A percentile compares a stretch with the other conserved stretches of the same genome.
phyloP scores from a whole-genome alignment of 2,888 invertebrate genomes.

The Teleogryllus oceanicus region DNA sequence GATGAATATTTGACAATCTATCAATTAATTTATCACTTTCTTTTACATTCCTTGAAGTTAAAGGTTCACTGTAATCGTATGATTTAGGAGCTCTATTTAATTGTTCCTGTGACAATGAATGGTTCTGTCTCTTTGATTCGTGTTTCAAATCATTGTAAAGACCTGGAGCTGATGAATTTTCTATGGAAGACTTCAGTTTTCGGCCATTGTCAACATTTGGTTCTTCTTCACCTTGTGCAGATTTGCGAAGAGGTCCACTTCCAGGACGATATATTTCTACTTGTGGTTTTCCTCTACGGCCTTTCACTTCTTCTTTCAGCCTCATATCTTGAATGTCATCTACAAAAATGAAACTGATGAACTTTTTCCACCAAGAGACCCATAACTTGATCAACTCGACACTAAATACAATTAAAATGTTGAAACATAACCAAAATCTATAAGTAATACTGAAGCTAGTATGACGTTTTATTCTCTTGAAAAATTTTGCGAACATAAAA shows the following conservation, averaged over 20 bases:
- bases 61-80: conserved; percentile 25
- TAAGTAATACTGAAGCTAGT: not conserved
- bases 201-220: conserved; percentile 32
- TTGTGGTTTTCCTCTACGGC: conserved; percentile 63
- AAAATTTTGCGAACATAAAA: conserved; percentile 11
- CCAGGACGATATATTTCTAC: conserved; percentile 72
- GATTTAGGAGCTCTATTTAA: conserved; percentile 28
- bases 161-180: conserved; percentile 32
- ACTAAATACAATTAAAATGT: conserved; percentile 18
- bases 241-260: conserved; percentile 69
- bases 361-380: conserved; percentile 9
- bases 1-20: conserved; percentile 43
- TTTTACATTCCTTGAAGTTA: conserved; percentile 22
- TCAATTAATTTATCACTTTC: conserved; percentile 43
- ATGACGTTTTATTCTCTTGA: conserved; percentile 18
- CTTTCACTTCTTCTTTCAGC: conserved; percentile 46
- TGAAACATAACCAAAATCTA: conserved; percentile 10
- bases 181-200: conserved; percentile 33
- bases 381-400: conserved; percentile 18
- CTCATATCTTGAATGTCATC: conserved; percentile 30
- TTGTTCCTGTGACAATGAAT: conserved; percentile 32
- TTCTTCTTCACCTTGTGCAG: conserved; percentile 44
- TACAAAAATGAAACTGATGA: conserved; percentile 23
- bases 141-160: conserved; percentile 29
- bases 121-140: conserved; percentile 27